phyloP scores from a whole-genome alignment of 2,888 invertebrate genomes.

The Trissolcus brochymenae region DNA sequence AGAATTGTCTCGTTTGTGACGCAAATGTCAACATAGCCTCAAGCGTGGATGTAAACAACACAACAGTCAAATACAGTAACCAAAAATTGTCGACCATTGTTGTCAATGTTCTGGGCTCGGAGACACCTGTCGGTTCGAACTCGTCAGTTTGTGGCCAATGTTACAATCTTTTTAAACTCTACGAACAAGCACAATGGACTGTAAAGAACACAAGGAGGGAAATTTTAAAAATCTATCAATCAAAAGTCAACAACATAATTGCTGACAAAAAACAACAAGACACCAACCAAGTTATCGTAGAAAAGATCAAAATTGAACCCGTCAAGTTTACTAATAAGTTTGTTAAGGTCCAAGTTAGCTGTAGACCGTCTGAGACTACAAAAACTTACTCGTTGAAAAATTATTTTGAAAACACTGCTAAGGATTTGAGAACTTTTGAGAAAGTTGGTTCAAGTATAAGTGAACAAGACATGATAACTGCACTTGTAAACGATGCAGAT shows the following conservation, averaged over 20 bases:
- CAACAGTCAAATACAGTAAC: slow-evolving; percentile 62
- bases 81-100: slow-evolving; percentile 64
- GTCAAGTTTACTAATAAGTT: no score
- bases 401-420: slow-evolving; percentile 31
- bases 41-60: slow-evolving; percentile 65
- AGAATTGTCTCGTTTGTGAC: slow-evolving; percentile 65
- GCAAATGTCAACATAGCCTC: slow-evolving; percentile 55
- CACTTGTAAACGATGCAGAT: no score
- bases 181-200: slow-evolving; percentile 68
- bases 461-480: no score
- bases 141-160: slow-evolving; percentile 66
- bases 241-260: background rate
- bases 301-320: no score
- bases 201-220: slow-evolving; percentile 64
- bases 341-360: no score
- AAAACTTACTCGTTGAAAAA: slow-evolving; percentile 9
- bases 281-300: no score
- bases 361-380: no score
- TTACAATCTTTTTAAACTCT: slow-evolving; percentile 66
- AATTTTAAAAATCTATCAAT: slow-evolving; percentile 64
- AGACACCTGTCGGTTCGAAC: slow-evolving; percentile 57
- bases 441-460: no score
- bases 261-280: no score
- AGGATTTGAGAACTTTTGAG: background rate
- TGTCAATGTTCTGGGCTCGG: slow-evolving; percentile 59